Base-by-base conservation (phyloP, 2,888 invertebrate genomes). In the Rhorus exstirpatorius region DNA sequence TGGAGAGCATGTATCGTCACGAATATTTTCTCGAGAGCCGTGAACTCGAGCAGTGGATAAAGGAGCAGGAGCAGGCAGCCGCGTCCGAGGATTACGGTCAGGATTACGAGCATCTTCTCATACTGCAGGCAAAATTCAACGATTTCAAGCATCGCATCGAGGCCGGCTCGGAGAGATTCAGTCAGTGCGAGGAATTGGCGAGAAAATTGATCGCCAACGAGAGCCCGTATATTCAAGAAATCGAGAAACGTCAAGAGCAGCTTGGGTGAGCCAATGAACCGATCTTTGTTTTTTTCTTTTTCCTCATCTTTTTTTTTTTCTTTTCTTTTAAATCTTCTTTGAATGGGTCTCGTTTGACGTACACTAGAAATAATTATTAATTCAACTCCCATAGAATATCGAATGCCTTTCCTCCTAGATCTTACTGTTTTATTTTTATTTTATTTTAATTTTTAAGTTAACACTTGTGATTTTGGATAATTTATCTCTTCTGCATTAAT, bases 31-130 rank as follows among this genome's bases (percentile, higher is more conserved):
- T 97, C 0, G 98, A 99, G 93, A 97, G 97, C 63, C 96, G 96
- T 1, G 98, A 98, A 89, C 94, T 99, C 49, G 98, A 98, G 90
- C 95, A 96, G 88, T 99, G 98, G 98, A 97, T 99, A 67, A 96
- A 96, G 84, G 98, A 98, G 87, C 97, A 98, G 91, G 95, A 97
- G 89, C 96, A 97, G 67, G 96, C 96, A 0, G 98, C 98, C 0
- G 96, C 96, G 65, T 97, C 97, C 75, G 98, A 98, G 89, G 99
- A 99, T 91, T 98, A 97, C 89, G 99, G 99, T 0, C 97, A 97
- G 91, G 99, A 99, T 92, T 98, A 97, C 89, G 98, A 98, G 89
- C 98, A 98, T 93, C 93, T 98, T 67, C 92, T 97, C 93, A 96
- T 97, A 88, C 93, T 98, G 35, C 96, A 97, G 91, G 96, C 96